Evolutionary conservation across 2,797 vertebrate genomes (phyloP).

Genomic region (Oreochromis grahami): DNA sequence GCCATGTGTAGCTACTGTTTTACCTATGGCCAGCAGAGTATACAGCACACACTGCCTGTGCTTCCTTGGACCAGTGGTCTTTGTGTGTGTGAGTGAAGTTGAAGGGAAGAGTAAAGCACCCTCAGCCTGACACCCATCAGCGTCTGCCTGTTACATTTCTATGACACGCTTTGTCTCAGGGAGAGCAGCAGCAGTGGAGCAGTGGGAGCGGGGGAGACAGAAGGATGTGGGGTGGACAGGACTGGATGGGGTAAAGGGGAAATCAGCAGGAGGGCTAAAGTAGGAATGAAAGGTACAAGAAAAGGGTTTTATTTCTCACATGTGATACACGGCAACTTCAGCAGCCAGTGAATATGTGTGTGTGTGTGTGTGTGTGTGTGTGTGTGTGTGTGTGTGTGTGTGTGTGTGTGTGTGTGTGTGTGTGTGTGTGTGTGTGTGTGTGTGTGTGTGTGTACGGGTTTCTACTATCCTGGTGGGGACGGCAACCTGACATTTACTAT

Average conservation of each 20-base stretch:
- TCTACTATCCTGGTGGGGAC: no score
- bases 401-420: background rate
- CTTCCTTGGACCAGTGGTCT: constrained; percentile 20
- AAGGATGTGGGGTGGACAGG: constrained; percentile 27
- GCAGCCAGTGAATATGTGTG: background rate
- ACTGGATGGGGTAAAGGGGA: constrained; percentile 11
- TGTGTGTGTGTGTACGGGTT: background rate
- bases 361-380: background rate
- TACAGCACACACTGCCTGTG: background rate
- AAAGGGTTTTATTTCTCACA: constrained; percentile 38
- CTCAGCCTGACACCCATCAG: constrained; percentile 65
- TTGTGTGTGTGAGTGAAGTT: constrained; percentile 34
- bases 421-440: background rate
- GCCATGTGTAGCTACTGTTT: background rate
- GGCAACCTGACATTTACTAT: no score
- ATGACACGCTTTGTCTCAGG: constrained; percentile 62
- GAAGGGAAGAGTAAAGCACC: constrained; percentile 42
- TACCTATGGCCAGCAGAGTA: background rate
- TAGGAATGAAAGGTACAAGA: constrained; percentile 42
- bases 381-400: background rate
- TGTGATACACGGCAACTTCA: constrained; percentile 9
- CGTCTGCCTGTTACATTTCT: constrained; percentile 68
- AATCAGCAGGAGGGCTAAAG: constrained; percentile 31
- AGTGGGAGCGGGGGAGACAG: constrained; percentile 5
- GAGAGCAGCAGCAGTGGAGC: constrained; percentile 22